Evolutionary conservation across 2,888 invertebrate genomes (phyloP).

Genomic region (Germaria angustata): DNA sequence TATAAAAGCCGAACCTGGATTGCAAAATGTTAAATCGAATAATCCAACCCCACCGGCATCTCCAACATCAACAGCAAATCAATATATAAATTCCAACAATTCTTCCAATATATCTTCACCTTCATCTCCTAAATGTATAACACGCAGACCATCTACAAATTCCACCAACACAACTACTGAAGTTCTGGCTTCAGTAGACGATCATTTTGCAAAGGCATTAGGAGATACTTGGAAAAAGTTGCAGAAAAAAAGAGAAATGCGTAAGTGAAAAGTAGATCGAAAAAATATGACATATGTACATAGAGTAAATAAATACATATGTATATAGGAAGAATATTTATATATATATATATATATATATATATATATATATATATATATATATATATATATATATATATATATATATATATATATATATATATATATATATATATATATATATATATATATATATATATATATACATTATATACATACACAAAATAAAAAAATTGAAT

Average conservation of each 20-base stretch:
- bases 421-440: no score
- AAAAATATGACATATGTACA: no score
- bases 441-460: no score
- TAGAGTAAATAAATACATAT: no score
- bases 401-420: no score
- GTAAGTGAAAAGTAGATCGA: constrained; percentile 65
- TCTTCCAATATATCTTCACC: constrained; percentile 74
- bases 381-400: no score
- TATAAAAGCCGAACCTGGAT: constrained; percentile 76
- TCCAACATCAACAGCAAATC: constrained; percentile 70
- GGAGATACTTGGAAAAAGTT: constrained; percentile 91
- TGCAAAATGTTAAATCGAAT: constrained; percentile 66
- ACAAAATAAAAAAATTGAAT: no score
- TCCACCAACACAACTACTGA: constrained; percentile 70
- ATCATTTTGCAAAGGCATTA: constrained; percentile 94
- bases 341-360: no score
- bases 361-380: no score
- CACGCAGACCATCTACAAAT: constrained; percentile 45
- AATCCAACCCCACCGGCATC: constrained; percentile 71
- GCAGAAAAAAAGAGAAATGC: constrained; percentile 82
- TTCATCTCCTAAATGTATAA: constrained; percentile 71
- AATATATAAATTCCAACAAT: constrained; percentile 66
- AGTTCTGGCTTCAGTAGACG: constrained; percentile 85
- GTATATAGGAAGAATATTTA: no score
- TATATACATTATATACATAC: no score